These are phyloP conservation scores for Spea bombifrons DNA, from an alignment of 2,113 vertebrate species.

Conservation along the genomic window DNA sequence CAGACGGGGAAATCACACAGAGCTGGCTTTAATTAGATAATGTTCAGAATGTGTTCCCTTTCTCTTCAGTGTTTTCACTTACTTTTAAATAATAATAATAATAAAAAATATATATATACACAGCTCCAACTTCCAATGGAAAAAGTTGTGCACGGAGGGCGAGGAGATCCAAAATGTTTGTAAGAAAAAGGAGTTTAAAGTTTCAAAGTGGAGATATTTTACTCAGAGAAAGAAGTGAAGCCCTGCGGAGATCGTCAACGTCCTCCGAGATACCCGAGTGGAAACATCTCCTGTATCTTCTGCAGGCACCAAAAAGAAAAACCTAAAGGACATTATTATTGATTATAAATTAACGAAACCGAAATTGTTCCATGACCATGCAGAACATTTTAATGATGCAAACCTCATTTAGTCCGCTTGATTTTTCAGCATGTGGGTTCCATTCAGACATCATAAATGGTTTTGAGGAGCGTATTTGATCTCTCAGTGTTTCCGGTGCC, in stretches of 20 bases:
- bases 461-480: too few relatives aligned
- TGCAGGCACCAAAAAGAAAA: not conserved
- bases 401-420: too few relatives aligned
- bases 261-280: not conserved
- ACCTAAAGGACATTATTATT: not conserved
- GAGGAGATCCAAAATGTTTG: conserved; percentile 19
- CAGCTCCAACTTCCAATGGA: conserved; percentile 35
- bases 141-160: conserved; percentile 16
- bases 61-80: conserved; percentile 20
- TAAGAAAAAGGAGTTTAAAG: conserved; percentile 10
- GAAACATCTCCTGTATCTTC: conserved; percentile 17
- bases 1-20: conserved; percentile 4
- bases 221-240: not conserved
- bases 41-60: not conserved
- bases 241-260: not conserved
- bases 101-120: not conserved
- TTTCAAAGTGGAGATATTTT: conserved; percentile 19
- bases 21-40: conserved; percentile 17
- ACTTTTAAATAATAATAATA: conserved; percentile 15
- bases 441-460: too few relatives aligned
- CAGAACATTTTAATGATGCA: too few relatives aligned
- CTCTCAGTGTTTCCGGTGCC: too few relatives aligned
- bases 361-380: too few relatives aligned
- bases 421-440: too few relatives aligned
- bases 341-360: not conserved